Conservation (phyloP, 1,140 invertebrate species). For the Carcinoscorpius rotundicauda region DNA sequence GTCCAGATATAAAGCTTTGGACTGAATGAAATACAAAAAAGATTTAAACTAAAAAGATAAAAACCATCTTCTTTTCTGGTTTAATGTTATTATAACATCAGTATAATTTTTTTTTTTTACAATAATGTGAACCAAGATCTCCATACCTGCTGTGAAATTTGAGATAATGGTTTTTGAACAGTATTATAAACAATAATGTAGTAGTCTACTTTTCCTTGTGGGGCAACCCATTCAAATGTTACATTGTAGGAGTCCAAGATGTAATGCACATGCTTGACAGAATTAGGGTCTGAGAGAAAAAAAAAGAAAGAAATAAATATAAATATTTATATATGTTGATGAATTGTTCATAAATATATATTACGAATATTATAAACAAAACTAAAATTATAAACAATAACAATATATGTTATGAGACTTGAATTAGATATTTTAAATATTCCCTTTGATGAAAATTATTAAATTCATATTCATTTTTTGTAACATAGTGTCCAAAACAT, state of each 20-base stretch:
- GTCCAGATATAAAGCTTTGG: no score
- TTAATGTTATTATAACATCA: no score
- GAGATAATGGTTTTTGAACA: slow-evolving; percentile 12
- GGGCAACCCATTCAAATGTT: slow-evolving; percentile 70
- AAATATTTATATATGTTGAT: slow-evolving; percentile 62
- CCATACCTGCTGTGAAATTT: slow-evolving; percentile 11
- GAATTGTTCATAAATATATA: no score
- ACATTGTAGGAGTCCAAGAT: slow-evolving; percentile 74
- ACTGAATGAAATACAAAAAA: no score
- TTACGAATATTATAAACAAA: not conserved
- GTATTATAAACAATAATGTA: slow-evolving; percentile 38
- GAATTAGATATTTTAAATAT: no score
- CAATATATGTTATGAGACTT: no score
- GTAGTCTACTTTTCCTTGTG: slow-evolving; percentile 66
- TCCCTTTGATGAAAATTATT: no score
- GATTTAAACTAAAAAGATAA: no score
- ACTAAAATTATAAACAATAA: no score
- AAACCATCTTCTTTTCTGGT: slow-evolving; percentile 1
- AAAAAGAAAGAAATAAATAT: slow-evolving; percentile 69
- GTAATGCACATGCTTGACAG: slow-evolving; percentile 59
- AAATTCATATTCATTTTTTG: no score
- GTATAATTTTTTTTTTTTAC: no score
- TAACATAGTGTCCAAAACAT: no score
- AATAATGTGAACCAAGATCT: not conserved
- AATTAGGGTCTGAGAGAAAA: slow-evolving; percentile 48